Percentiles rank a stretch among this genome's conserved stretches.
These are phyloP conservation scores for Neoaliturus tenellus DNA, from an alignment of 2,888 invertebrate genomes.

Conservation along the genomic window DNA sequence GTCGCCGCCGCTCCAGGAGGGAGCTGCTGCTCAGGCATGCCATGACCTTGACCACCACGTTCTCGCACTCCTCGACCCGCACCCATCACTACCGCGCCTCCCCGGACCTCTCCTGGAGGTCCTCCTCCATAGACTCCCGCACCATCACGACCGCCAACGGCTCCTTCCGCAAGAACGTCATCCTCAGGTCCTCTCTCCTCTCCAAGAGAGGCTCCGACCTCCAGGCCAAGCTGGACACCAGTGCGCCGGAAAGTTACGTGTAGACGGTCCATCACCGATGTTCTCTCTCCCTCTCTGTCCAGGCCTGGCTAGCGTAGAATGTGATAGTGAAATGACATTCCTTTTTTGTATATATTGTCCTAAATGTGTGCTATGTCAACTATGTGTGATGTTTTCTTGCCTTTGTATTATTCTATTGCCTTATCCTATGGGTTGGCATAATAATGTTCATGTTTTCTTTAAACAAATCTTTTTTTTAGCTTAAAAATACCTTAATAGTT, in stretches of 20 bases:
- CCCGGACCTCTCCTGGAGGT: slow-evolving; percentile 65
- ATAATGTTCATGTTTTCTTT: no score
- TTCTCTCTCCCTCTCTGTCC: background rate
- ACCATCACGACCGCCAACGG: slow-evolving; percentile 67
- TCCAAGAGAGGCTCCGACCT: slow-evolving; percentile 65
- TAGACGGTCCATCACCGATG: slow-evolving; percentile 59
- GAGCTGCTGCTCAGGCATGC: slow-evolving; percentile 79
- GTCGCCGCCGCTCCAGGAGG: slow-evolving; percentile 70
- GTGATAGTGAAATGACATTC: slow-evolving; percentile 48
- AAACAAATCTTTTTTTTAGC: no score
- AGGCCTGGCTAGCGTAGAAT: slow-evolving; percentile 22
- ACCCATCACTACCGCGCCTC: slow-evolving; percentile 60
- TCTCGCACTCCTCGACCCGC: slow-evolving; percentile 63
- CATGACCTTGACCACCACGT: slow-evolving; percentile 72
- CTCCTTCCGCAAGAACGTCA: slow-evolving; percentile 75
- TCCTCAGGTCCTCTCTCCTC: slow-evolving; percentile 69
- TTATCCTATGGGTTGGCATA: no score
- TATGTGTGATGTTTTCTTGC: slow-evolving; percentile 24
- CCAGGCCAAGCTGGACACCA: slow-evolving; percentile 67
- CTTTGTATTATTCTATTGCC: background rate
- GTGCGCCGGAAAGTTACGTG: slow-evolving; percentile 69
- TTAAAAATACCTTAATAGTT: no score
- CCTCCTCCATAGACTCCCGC: slow-evolving; percentile 61
- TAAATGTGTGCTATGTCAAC: background rate
- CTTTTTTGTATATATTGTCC: slow-evolving; percentile 24